Conservation (phyloP, 2,797 vertebrate species). For the Buceros bicornis region DNA sequence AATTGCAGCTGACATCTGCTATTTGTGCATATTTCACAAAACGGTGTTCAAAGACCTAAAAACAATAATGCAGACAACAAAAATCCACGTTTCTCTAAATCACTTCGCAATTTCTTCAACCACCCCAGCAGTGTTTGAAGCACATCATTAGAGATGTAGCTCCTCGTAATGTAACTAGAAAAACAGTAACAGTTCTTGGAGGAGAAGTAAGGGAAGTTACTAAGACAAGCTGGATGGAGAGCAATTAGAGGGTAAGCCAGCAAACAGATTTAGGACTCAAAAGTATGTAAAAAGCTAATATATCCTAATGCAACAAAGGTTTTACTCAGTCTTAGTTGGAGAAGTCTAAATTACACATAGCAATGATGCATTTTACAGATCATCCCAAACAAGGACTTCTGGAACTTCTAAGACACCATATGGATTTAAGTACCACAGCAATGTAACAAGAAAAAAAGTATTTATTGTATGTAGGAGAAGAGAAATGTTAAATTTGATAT, state of each 20-base stretch:
- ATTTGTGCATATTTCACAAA: neutral
- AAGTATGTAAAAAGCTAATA: neutral
- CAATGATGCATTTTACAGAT: neutral
- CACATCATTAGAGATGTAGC: neutral
- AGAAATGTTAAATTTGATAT: neutral
- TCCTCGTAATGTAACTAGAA: neutral
- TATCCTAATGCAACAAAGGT: neutral
- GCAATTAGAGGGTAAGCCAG: neutral
- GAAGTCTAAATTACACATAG: neutral
- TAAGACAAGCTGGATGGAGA: neutral
- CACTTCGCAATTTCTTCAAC: neutral
- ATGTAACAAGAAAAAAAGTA: neutral
- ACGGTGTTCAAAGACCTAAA: neutral
- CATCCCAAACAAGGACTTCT: neutral
- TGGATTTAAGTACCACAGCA: neutral
- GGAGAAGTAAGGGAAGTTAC: neutral
- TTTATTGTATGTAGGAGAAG: neutral
- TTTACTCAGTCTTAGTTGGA: neutral
- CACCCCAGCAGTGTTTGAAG: neutral
- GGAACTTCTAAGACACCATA: neutral
- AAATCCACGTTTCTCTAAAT: neutral
- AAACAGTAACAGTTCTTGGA: neutral
- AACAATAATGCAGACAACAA: neutral
- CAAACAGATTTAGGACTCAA: neutral
- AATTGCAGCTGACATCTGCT: neutral